A percentile compares a stretch with the other conserved stretches of the same genome.
These are phyloP conservation scores for Autographa gamma DNA, from an alignment of 2,888 invertebrate genomes.

Conservation along the genomic window DNA sequence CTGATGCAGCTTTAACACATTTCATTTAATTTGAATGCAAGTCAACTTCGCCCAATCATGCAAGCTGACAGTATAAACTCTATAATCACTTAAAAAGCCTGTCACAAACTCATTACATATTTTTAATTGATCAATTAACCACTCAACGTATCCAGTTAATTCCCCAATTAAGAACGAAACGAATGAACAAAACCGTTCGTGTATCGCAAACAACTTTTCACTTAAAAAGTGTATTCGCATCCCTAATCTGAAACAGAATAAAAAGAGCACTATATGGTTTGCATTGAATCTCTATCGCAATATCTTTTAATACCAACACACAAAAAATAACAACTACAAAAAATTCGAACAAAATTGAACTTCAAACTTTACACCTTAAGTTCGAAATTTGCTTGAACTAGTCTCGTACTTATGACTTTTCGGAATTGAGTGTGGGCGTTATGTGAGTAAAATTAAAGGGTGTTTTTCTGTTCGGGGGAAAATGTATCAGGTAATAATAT, in stretches of 20 bases:
- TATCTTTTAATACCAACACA: conserved; percentile 55
- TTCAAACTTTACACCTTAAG: rapidly evolving
- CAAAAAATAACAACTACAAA: conserved; percentile 11
- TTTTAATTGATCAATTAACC: conserved; percentile 31
- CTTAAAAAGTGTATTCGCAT: conserved; percentile 60
- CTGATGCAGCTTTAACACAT: background rate
- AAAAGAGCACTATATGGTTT: conserved; percentile 68
- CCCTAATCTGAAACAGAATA: conserved; percentile 67
- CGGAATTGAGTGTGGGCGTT: conserved; percentile 32
- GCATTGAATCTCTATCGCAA: conserved; percentile 72
- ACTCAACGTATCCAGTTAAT: conserved; percentile 40
- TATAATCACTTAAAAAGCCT: conserved; percentile 40
- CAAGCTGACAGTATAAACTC: background rate
- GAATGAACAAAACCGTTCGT: conserved; percentile 45
- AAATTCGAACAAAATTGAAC: background rate
- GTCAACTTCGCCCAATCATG: conserved; percentile 19
- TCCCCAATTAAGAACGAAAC: conserved; percentile 28
- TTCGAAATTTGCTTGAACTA: conserved; percentile 5
- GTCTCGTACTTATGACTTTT: conserved; percentile 26
- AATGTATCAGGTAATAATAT: conserved; percentile 82
- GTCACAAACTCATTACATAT: conserved; percentile 25
- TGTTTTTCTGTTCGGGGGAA: conserved; percentile 77
- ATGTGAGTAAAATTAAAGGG: conserved; percentile 79
- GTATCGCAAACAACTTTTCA: conserved; percentile 48
- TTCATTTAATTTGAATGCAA: background rate